Conservation (phyloP, 2,113 vertebrate species). For the Serilophus lunatus region DNA sequence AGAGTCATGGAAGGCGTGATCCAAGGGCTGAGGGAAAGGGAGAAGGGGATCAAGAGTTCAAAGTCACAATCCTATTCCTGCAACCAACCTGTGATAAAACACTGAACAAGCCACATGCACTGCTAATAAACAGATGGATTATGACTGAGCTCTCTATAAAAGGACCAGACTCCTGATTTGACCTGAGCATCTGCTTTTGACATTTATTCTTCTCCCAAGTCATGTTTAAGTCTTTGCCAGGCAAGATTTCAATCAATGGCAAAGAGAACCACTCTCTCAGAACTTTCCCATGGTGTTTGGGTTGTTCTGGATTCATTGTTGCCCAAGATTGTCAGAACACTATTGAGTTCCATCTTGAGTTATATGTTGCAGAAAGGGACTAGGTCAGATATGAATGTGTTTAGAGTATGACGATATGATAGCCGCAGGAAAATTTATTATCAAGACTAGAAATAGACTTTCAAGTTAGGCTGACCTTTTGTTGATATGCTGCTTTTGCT, state of each 20-base stretch:
- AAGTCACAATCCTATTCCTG: neutral
- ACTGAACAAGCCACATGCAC: neutral
- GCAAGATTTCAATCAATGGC: neutral
- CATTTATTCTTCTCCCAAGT: neutral
- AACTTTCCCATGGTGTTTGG: neutral
- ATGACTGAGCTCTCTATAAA: neutral
- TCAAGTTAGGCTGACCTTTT: neutral
- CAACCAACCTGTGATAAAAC: neutral
- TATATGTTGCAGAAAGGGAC: neutral
- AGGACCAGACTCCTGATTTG: neutral
- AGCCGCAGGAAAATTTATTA: neutral
- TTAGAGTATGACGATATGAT: neutral
- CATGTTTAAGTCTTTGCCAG: neutral
- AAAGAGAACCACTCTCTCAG: neutral
- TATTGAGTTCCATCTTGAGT: neutral
- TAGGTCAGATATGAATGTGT: neutral
- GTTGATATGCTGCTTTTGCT: neutral
- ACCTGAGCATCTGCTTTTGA: neutral
- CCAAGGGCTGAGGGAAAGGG: neutral
- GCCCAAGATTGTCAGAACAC: neutral
- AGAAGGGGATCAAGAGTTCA: neutral
- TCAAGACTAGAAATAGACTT: neutral
- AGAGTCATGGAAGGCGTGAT: neutral
- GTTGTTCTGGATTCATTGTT: neutral
- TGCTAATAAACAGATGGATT: neutral